Evolutionary conservation across 2,797 vertebrate species (phyloP).

Genomic region (Chrysocyon brachyurus): DNA sequence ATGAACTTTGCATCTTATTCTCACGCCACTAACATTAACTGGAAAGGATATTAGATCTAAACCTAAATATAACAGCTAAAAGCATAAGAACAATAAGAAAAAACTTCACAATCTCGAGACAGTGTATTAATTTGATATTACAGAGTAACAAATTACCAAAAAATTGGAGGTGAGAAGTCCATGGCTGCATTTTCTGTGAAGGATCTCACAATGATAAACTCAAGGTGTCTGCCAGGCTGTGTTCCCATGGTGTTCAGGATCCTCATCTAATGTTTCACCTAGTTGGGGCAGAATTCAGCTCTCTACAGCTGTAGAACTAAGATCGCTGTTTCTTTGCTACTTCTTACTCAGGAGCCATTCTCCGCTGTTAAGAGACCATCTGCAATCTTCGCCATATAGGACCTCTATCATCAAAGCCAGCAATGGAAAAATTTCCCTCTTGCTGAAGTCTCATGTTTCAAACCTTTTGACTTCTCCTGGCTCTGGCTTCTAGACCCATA

Average conservation of each 20-base stretch:
- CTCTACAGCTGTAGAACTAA: background rate
- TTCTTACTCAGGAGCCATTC: background rate
- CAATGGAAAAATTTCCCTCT: background rate
- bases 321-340: background rate
- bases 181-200: background rate
- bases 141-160: background rate
- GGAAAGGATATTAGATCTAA: background rate
- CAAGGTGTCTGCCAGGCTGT: background rate
- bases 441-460: background rate
- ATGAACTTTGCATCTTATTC: background rate
- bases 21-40: conserved; percentile 16
- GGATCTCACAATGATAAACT: background rate
- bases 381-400: background rate
- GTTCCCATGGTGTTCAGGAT: background rate
- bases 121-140: conserved; percentile 1
- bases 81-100: conserved; percentile 1
- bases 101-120: background rate
- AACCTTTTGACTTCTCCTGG: background rate
- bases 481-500: background rate
- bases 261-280: background rate
- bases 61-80: background rate
- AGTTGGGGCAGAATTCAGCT: conserved; percentile 9
- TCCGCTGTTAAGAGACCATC: background rate
- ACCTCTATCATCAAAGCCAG: background rate
- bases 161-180: background rate